Percentiles rank a stretch among this genome's conserved stretches.
phyloP scores from a whole-genome alignment of 2,797 vertebrate species.

The Spizella passerina region DNA sequence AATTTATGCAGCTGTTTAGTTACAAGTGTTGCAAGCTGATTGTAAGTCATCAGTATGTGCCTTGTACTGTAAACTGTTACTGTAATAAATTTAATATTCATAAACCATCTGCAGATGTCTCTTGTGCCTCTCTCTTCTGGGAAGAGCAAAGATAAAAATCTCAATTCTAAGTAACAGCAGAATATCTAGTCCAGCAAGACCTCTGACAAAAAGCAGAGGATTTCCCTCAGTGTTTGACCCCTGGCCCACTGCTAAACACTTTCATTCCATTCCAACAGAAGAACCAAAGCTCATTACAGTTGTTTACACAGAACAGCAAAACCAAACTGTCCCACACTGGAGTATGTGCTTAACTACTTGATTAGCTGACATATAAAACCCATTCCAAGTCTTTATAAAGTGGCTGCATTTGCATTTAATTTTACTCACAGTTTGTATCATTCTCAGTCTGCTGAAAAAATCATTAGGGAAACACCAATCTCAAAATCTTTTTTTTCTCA shows the following conservation, averaged over 20 bases:
- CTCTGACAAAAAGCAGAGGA: background rate
- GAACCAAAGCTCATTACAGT: background rate
- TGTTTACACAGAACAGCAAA: background rate
- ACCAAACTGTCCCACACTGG: background rate
- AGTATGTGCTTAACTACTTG: background rate
- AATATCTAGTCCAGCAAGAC: background rate
- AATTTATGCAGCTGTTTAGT: constrained; percentile 71
- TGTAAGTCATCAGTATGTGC: constrained; percentile 73
- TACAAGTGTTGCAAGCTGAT: constrained; percentile 71
- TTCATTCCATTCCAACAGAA: background rate
- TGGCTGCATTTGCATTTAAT: background rate
- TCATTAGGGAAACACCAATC: background rate
- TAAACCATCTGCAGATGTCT: constrained; percentile 13
- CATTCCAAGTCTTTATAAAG: background rate
- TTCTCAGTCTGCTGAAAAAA: background rate
- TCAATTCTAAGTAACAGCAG: background rate
- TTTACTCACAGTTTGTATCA: background rate
- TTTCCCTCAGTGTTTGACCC: background rate
- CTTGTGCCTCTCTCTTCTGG: background rate
- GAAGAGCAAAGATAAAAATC: background rate
- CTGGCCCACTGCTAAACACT: background rate
- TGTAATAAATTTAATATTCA: constrained; percentile 73
- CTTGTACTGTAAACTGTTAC: constrained; percentile 73
- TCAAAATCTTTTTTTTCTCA: background rate
- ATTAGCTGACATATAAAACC: background rate